Conservation (phyloP, 37 sponge, comb jelly and placozoan genomes). For the Spongia lamella region DNA sequence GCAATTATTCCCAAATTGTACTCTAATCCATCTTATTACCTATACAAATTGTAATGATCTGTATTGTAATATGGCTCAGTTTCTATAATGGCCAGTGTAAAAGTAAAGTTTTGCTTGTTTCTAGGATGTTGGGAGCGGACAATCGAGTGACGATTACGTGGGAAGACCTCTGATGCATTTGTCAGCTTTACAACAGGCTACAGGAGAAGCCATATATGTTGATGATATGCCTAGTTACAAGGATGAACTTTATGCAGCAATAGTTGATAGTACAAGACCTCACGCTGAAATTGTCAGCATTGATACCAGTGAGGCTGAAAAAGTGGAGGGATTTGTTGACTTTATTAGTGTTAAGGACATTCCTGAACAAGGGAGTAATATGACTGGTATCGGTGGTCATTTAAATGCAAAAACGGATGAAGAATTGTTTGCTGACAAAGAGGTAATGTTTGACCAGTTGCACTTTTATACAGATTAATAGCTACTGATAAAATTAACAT, state of each 20-base stretch:
- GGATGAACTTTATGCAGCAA: slow-evolving; percentile 48
- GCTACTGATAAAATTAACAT: no score
- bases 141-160: slow-evolving; percentile 28
- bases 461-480: no score
- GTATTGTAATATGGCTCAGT: background rate
- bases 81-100: background rate
- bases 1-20: no score
- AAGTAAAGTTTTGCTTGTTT: background rate
- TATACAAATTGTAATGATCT: no score
- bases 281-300: slow-evolving; percentile 51
- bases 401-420: slow-evolving; percentile 4
- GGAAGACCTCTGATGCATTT: slow-evolving; percentile 51
- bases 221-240: slow-evolving; percentile 59
- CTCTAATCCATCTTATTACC: no score
- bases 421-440: slow-evolving; percentile 51
- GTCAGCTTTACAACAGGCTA: slow-evolving; percentile 54
- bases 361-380: slow-evolving; percentile 40
- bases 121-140: slow-evolving; percentile 8
- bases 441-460: slow-evolving; percentile 7
- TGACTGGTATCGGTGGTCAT: slow-evolving; percentile 29
- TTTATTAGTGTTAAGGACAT: slow-evolving; percentile 24
- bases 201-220: slow-evolving; percentile 54
- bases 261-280: slow-evolving; percentile 30
- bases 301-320: slow-evolving; percentile 45
- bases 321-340: slow-evolving; percentile 38